A percentile compares a stretch with the other conserved stretches of the same genome.
These are phyloP conservation scores for Amazona finschi DNA, from an alignment of 2,797 vertebrate genomes.

Conservation along the genomic window DNA sequence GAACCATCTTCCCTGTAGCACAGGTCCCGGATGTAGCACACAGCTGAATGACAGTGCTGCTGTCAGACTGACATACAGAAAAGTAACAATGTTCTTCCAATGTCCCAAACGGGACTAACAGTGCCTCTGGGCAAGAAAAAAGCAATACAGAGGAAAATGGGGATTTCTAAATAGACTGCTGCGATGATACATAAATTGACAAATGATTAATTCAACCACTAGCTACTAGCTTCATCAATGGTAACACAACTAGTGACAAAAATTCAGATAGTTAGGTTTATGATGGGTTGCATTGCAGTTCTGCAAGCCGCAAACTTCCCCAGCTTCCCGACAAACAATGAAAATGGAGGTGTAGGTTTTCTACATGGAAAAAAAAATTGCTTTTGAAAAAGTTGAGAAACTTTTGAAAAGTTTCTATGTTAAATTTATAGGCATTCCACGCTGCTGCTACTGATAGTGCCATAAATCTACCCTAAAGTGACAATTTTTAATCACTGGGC, in stretches of 20 bases:
- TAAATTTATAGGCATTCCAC: neutral
- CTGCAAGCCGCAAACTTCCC: neutral
- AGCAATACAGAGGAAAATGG: neutral
- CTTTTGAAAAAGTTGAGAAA: neutral
- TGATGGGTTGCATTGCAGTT: neutral
- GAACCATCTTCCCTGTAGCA: neutral
- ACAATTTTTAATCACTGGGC: neutral
- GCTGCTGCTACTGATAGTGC: neutral
- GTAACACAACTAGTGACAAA: neutral
- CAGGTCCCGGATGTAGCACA: neutral
- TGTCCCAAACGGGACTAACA: neutral
- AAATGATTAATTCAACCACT: neutral
- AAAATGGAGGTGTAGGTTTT: neutral
- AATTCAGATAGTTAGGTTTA: neutral
- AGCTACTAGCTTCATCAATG: neutral
- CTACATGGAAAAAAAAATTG: neutral
- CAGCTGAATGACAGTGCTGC: neutral
- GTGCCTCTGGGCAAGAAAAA: neutral
- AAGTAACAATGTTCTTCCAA: neutral
- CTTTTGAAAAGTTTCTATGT: neutral
- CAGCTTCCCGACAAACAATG: neutral
- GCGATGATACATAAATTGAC: neutral
- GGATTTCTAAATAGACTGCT: neutral
- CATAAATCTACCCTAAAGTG: neutral
- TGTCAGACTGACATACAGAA: neutral